Conservation (phyloP, 2,888 invertebrate species). For the Drosophila helvetica region DNA sequence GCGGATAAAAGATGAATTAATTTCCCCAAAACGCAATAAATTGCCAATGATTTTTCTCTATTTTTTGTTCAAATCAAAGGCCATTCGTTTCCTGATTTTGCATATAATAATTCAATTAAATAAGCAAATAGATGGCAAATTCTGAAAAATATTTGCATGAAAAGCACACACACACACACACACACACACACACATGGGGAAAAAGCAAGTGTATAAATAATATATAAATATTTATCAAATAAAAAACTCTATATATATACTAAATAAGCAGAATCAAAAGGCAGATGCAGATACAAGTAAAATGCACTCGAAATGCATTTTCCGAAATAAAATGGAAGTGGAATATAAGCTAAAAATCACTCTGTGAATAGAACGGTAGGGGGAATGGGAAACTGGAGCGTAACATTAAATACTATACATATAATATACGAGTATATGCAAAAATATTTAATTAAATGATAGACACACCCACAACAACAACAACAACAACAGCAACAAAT, state of each 20-base stretch:
- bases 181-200: constrained; percentile 7
- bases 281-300: constrained; percentile 21
- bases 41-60: constrained; percentile 7
- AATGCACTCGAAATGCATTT: constrained; percentile 51
- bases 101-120: constrained; percentile 47
- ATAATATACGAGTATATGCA: constrained; percentile 37
- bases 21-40: constrained; percentile 10
- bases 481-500: constrained; percentile 45
- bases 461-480: constrained; percentile 53
- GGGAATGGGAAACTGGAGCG: neutral
- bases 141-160: constrained; percentile 36
- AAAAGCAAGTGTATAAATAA: constrained; percentile 30
- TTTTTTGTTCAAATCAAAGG: constrained; percentile 39
- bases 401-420: constrained; percentile 44
- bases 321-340: constrained; percentile 31
- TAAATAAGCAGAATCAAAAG: constrained; percentile 63
- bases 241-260: constrained; percentile 25
- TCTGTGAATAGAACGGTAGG: constrained; percentile 23
- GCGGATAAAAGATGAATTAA: too few relatives aligned
- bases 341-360: constrained; percentile 34
- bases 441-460: constrained; percentile 59
- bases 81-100: constrained; percentile 41
- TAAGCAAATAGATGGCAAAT: constrained; percentile 49
- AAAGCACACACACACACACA: constrained; percentile 7
- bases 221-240: constrained; percentile 31